A percentile compares a stretch with the other conserved stretches of the same genome.
Conservation (phyloP, 2,113 vertebrate genomes). For the Bubo bubo region DNA sequence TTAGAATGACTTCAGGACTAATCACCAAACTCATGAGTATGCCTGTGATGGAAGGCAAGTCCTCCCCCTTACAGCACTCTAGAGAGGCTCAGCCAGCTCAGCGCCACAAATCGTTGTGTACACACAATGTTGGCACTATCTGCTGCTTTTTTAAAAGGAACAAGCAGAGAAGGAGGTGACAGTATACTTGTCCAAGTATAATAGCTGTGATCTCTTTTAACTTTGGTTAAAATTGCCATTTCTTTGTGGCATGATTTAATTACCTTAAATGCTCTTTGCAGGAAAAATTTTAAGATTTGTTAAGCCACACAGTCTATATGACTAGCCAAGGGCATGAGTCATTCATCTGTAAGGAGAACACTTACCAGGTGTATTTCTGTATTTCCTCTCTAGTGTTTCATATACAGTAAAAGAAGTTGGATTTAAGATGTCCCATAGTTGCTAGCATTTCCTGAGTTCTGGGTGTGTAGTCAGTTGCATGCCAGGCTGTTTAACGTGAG, state of each 20-base stretch:
- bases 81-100: not conserved
- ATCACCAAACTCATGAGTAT: not conserved
- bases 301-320: not conserved
- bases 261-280: not conserved
- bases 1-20: not conserved
- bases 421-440: not conserved
- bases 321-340: not conserved
- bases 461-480: not conserved
- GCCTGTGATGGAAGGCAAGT: not conserved
- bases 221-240: not conserved
- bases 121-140: accelerated
- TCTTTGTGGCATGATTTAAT: not conserved
- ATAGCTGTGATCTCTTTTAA: not conserved
- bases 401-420: not conserved
- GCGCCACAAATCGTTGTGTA: accelerated
- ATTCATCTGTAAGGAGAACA: not conserved
- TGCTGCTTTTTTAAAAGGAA: not conserved
- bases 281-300: not conserved
- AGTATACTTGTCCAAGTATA: not conserved
- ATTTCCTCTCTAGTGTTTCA: not conserved
- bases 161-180: not conserved
- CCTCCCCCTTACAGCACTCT: too few species aligned
- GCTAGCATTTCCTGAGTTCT: not conserved
- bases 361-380: not conserved
- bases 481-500: not conserved